These are phyloP conservation scores for Sitodiplosis mosellana DNA, from an alignment of 1,140 invertebrate species.

Conservation along the genomic window DNA sequence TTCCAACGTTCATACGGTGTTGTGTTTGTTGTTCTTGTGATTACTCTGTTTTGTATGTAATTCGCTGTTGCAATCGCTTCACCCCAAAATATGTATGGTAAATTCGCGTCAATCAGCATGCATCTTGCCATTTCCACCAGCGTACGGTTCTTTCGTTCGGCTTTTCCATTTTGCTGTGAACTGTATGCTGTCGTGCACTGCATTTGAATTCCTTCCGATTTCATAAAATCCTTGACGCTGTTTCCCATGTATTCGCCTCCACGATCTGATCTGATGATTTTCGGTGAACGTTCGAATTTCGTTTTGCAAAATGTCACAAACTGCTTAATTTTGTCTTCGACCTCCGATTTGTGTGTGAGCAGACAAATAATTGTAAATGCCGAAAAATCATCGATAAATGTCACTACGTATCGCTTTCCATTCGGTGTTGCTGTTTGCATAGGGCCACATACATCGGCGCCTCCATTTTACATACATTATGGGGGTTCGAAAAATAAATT, in stretches of 20 bases:
- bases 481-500: no score
- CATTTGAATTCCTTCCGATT: slow-evolving; percentile 16
- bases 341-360: slow-evolving; percentile 22
- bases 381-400: slow-evolving; percentile 26
- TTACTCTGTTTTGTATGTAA: slow-evolving; percentile 5
- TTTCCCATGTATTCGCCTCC: slow-evolving; percentile 10
- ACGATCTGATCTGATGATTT: slow-evolving; percentile 14
- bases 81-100: not conserved
- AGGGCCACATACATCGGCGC: slow-evolving; percentile 25
- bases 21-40: slow-evolving; percentile 7
- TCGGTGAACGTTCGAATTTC: slow-evolving; percentile 7
- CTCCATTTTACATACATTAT: no score
- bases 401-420: slow-evolving; percentile 17
- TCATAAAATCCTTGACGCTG: slow-evolving; percentile 6
- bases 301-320: not conserved
- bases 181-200: slow-evolving; percentile 23
- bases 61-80: not conserved
- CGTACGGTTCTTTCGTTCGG: not conserved
- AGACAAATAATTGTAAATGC: slow-evolving; percentile 22
- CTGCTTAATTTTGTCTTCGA: slow-evolving; percentile 4
- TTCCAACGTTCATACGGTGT: not conserved
- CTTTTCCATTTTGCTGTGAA: slow-evolving; percentile 27
- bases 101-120: not conserved
- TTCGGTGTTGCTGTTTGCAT: slow-evolving; percentile 21
- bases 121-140: not conserved